Evolutionary conservation across 2,888 invertebrate species (phyloP).

Genomic region (Apocheima hispidaria): DNA sequence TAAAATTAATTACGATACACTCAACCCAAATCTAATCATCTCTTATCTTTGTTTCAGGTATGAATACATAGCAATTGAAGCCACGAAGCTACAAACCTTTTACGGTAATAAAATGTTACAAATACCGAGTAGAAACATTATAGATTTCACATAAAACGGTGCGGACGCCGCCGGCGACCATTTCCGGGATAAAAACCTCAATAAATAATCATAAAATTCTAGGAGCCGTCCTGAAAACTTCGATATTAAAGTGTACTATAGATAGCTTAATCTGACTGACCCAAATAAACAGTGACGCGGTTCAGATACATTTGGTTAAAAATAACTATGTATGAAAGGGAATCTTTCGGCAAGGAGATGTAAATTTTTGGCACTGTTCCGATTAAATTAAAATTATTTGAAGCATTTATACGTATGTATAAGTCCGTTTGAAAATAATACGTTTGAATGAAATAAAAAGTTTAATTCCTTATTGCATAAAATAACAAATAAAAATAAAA

Average conservation of each 20-base stretch:
- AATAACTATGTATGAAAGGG: not conserved
- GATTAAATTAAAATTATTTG: too few species aligned
- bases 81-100: conserved; percentile 18
- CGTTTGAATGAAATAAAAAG: too few species aligned
- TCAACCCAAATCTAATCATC: not conserved
- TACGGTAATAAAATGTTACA: conserved; percentile 27
- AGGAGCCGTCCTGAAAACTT: conserved; percentile 32
- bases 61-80: conserved; percentile 15
- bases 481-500: too few species aligned
- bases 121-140: conserved; percentile 36
- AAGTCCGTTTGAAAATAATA: too few species aligned
- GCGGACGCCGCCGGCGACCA: conserved; percentile 18
- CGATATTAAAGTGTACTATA: conserved; percentile 30
- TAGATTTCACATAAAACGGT: conserved; percentile 37
- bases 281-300: conserved; percentile 14
- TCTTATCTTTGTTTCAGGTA: conserved; percentile 42
- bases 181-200: conserved; percentile 37
- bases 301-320: conserved; percentile 3
- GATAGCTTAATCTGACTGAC: conserved; percentile 22
- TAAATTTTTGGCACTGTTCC: too few species aligned
- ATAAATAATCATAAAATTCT: conserved; percentile 38
- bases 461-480: too few species aligned
- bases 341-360: not conserved
- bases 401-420: too few species aligned
- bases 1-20: not conserved